These are phyloP conservation scores for Xestia ashworthii DNA, from an alignment of 2,888 invertebrate species.

Conservation along the genomic window DNA sequence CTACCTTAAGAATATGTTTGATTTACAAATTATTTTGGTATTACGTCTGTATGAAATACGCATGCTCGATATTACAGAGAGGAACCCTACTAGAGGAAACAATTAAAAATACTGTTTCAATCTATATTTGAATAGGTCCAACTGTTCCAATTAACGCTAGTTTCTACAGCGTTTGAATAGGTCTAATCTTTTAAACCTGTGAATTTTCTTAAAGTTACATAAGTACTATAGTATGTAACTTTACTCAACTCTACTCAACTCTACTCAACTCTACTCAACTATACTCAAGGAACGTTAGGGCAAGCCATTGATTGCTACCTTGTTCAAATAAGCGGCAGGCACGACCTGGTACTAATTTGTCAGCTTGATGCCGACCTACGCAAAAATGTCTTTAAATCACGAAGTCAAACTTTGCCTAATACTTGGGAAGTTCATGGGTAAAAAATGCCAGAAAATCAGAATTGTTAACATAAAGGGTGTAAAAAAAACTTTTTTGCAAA, in stretches of 20 bases:
- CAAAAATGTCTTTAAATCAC: conserved; percentile 14
- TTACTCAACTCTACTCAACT: no score
- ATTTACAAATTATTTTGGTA: no score
- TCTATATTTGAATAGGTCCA: background rate
- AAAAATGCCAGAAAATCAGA: background rate
- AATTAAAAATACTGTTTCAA: no score
- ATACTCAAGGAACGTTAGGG: background rate
- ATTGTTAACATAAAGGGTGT: no score
- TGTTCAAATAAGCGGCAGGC: conserved; percentile 36
- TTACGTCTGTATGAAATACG: no score
- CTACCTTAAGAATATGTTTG: no score
- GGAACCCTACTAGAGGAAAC: no score
- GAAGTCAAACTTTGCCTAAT: background rate
- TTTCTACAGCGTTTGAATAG: background rate
- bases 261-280: no score
- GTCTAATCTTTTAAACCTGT: no score
- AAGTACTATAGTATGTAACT: no score
- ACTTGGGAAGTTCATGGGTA: background rate
- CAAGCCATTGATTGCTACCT: conserved; percentile 21
- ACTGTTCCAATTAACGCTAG: background rate
- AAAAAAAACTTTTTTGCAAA: no score
- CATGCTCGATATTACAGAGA: no score
- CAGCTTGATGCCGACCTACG: conserved; percentile 22
- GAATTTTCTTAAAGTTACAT: conserved; percentile 2
- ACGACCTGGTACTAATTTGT: conserved; percentile 54